Conservation (phyloP, 1,140 invertebrate genomes). For the Leguminivora glycinivorella region DNA sequence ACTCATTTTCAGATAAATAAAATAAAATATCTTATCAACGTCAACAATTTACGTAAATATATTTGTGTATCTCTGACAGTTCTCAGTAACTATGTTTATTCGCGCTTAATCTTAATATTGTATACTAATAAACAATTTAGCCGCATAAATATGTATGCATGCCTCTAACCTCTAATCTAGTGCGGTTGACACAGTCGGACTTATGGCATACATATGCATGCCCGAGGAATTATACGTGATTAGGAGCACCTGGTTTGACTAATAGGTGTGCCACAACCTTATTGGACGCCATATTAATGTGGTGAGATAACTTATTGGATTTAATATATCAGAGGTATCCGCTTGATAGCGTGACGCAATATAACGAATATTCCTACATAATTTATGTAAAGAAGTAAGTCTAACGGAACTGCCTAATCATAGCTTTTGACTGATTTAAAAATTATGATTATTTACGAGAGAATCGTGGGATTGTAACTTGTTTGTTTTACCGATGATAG, state of each 20-base stretch:
- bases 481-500: too few relatives aligned
- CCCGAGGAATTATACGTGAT: not conserved
- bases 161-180: constrained; percentile 7
- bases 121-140: constrained; percentile 8
- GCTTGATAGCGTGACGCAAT: not conserved
- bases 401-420: not conserved
- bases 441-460: too few relatives aligned
- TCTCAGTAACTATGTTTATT: not conserved
- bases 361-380: not conserved
- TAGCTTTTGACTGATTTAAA: too few relatives aligned
- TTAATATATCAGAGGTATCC: not conserved
- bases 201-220: constrained; percentile 10
- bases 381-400: not conserved
- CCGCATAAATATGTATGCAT: constrained; percentile 8
- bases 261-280: not conserved
- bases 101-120: not conserved
- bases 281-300: constrained; percentile 1
- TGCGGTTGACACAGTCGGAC: constrained; percentile 5
- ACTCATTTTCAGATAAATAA: not conserved
- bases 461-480: too few relatives aligned
- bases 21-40: not conserved
- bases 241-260: constrained; percentile 11
- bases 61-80: not conserved
- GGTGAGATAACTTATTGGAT: not conserved
- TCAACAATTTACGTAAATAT: not conserved